Conservation (phyloP, 2,797 vertebrate genomes). For the Cheirogaleus major region DNA sequence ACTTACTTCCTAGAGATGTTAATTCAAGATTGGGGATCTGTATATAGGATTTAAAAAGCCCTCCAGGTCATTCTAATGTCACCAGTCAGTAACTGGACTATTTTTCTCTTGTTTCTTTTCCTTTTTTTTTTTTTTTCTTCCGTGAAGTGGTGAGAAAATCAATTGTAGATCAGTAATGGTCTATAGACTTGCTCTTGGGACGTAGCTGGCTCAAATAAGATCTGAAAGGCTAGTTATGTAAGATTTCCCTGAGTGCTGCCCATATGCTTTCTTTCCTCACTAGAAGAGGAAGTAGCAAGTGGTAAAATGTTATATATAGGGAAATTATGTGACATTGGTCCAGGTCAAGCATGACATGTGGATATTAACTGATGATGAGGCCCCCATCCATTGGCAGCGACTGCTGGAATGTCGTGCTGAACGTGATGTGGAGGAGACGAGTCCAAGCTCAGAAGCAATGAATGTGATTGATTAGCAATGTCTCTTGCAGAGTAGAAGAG, state of each 20-base stretch:
- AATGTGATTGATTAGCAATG: not conserved
- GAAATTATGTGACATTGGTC: not conserved
- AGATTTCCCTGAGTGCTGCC: not conserved
- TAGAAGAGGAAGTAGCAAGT: not conserved
- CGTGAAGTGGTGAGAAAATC: slow-evolving; percentile 25
- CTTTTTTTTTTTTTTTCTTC: fast-evolving
- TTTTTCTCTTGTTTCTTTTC: not conserved
- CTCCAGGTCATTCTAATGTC: not conserved
- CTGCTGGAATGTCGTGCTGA: not conserved
- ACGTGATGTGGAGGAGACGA: not conserved
- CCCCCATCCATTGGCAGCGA: not conserved
- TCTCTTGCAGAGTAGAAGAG: not conserved
- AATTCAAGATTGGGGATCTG: not conserved
- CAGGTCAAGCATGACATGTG: not conserved
- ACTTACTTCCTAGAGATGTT: not conserved
- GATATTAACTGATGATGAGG: not conserved
- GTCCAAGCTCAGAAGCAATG: not conserved
- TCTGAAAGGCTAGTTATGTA: not conserved
- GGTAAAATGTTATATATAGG: not conserved
- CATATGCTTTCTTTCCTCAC: not conserved
- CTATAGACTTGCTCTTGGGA: not conserved
- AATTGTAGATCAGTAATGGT: not conserved
- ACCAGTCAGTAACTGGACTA: not conserved
- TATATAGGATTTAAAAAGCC: not conserved
- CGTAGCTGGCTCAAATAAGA: not conserved